Evolutionary conservation across 1,140 invertebrate genomes (phyloP), one percentile per base, ranked within the genome.

Genomic region (Cyphomyrmex costatus): DNA sequence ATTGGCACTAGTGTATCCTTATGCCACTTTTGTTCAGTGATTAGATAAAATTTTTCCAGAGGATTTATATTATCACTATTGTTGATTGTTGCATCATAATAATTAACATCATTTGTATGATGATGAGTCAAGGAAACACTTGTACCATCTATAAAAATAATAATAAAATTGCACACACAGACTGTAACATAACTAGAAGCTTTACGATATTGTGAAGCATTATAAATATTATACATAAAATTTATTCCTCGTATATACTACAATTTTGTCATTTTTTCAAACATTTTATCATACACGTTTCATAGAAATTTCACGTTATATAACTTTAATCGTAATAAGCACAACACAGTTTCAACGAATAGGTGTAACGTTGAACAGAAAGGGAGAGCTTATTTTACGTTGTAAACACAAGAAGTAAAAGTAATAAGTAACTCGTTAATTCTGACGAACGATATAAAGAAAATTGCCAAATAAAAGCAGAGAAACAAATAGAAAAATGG

Each of bases 11-110:
- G 90, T 78, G 92, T 91, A 86, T 93, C 92, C 53, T 87, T 90
- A 87, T 91, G 93, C 93, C 92, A 93, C 92, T 88, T 94, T 91
- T 88, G 89, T 84, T 92, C 89, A 10, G 82, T 89, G 65, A 94
- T 92, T 91, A 94, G 91, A 86, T 93, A 91, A 89, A 92, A 86
- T 49, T 87, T 92, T 77, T 92, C 93, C 90, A 92, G 79, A 78
- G 86, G 86, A 89, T 60, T 88, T 76, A 86, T 89, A 85, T 89
- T 89, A 58, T 90, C 89, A 60, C 92, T 89, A 84, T 93, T 90
- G 77, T 91, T 91, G 65, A 85, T 91, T 49, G 88, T 87, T 82
- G 68, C 36, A 78, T 89, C 92, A 70, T 91, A 93, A 87, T 89
- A 76, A 63, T 84, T 85, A 63, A 86, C 89, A 88, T 94, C 86